Conservation (phyloP, 2,113 vertebrate species). For the Mormoops blainvillei region DNA sequence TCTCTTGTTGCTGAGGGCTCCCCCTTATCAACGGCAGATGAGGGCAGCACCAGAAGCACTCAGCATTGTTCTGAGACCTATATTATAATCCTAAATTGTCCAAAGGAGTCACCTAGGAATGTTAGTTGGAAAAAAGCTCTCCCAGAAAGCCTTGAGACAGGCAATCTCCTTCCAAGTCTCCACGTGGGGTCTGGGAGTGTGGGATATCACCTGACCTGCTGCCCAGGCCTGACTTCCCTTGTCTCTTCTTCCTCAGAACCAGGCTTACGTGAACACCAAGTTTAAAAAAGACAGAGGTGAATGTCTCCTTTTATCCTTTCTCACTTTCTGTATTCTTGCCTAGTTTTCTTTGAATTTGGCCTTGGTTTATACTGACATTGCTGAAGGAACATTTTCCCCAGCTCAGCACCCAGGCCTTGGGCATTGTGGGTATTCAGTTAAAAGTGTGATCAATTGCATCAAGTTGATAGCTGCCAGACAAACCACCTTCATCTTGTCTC, state of each 20-base stretch:
- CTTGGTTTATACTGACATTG: not conserved
- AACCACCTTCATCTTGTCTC: not conserved
- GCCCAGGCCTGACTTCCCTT: not conserved
- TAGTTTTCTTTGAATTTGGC: not conserved
- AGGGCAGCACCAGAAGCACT: not conserved
- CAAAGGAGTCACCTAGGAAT: too few species aligned
- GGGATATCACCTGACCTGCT: too few species aligned
- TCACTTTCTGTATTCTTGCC: not conserved
- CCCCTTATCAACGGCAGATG: not conserved
- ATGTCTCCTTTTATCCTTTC: not conserved
- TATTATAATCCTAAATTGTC: not conserved
- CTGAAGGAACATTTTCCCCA: not conserved
- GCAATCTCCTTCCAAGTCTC: not conserved
- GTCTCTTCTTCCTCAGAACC: not conserved
- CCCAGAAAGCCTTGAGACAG: not conserved
- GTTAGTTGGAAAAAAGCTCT: not conserved
- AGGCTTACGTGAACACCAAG: not conserved
- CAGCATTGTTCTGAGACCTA: not conserved
- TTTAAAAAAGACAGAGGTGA: too few species aligned
- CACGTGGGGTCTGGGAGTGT: fast-evolving
- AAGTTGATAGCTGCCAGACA: not conserved
- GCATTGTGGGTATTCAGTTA: not conserved
- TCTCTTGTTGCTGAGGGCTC: not conserved
- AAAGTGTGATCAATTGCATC: not conserved
- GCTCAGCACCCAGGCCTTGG: not conserved